These are phyloP conservation scores for Dioctria rufipes DNA, from an alignment of 2,888 invertebrate genomes.

Conservation along the genomic window DNA sequence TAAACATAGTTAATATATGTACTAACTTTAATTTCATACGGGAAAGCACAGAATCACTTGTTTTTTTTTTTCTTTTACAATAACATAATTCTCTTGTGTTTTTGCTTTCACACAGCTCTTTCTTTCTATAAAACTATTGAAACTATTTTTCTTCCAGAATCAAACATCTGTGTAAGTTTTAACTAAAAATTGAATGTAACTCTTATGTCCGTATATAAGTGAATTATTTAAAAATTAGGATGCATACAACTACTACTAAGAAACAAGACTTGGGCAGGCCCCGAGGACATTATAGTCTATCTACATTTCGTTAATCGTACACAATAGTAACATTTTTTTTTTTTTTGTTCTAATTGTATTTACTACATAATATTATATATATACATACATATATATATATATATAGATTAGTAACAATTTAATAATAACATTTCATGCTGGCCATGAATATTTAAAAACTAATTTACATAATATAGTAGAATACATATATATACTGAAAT, in stretches of 20 bases:
- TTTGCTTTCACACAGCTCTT: conserved; percentile 23
- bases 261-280: conserved; percentile 62
- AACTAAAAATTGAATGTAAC: conserved; percentile 52
- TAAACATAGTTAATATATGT: too few species aligned
- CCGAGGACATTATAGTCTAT: conserved; percentile 56
- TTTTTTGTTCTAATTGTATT: too few species aligned
- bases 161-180: conserved; percentile 41
- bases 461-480: too few species aligned
- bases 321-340: too few species aligned
- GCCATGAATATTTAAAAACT: conserved; percentile 46
- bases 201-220: conserved; percentile 54
- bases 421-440: conserved; percentile 52
- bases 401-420: conserved; percentile 22
- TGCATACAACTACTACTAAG: conserved; percentile 33
- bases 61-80: too few species aligned
- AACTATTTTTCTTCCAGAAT: conserved; percentile 3
- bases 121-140: conserved; percentile 6
- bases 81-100: conserved; percentile 5
- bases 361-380: too few species aligned
- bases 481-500: conserved; percentile 6
- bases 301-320: too few species aligned
- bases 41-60: too few species aligned
- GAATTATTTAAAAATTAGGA: conserved; percentile 39
- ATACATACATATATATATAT: too few species aligned
- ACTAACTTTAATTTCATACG: too few species aligned